Evolutionary conservation across 2,888 invertebrate genomes (phyloP).

Genomic region (Pyrgus malvae): DNA sequence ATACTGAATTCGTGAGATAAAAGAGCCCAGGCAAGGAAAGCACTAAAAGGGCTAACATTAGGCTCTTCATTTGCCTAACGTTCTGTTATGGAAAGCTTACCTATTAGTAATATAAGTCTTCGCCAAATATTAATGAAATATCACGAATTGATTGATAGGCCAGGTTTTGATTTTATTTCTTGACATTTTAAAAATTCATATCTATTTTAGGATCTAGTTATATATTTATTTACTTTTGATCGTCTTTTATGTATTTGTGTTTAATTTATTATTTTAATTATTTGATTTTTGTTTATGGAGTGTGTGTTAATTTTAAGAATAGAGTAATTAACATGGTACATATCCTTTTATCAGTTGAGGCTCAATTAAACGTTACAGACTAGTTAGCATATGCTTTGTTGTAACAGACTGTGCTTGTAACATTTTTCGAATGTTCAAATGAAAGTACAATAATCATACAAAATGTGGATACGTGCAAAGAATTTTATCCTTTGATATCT

Average conservation of each 20-base stretch:
- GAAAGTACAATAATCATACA: slow-evolving; percentile 69
- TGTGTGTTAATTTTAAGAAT: not conserved
- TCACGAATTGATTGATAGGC: too few relatives aligned
- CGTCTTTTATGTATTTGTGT: slow-evolving; percentile 32
- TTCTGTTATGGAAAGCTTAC: too few relatives aligned
- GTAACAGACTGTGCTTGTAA: slow-evolving; percentile 51
- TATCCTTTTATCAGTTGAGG: slow-evolving; percentile 60
- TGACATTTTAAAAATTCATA: slow-evolving; percentile 47
- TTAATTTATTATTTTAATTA: slow-evolving; percentile 10
- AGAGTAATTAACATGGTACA: slow-evolving; percentile 46
- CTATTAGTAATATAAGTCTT: too few relatives aligned
- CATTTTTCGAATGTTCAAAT: slow-evolving; percentile 71
- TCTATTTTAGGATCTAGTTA: slow-evolving; percentile 15
- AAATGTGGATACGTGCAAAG: slow-evolving; percentile 61
- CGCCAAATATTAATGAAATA: too few relatives aligned
- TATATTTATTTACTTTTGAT: slow-evolving; percentile 14
- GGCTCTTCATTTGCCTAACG: too few relatives aligned
- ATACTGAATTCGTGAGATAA: too few relatives aligned
- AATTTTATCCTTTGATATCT: slow-evolving; percentile 69
- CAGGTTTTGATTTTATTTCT: slow-evolving; percentile 50
- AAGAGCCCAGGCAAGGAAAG: too few relatives aligned
- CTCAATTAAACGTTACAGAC: slow-evolving; percentile 50
- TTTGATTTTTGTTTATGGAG: slow-evolving; percentile 34
- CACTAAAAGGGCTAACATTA: too few relatives aligned
- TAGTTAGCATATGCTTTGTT: slow-evolving; percentile 32